Evolutionary conservation across 2,113 vertebrate species (phyloP), one percentile per base, ranked within the genome.

Genomic region (Oxygymnocypris stewartii): DNA sequence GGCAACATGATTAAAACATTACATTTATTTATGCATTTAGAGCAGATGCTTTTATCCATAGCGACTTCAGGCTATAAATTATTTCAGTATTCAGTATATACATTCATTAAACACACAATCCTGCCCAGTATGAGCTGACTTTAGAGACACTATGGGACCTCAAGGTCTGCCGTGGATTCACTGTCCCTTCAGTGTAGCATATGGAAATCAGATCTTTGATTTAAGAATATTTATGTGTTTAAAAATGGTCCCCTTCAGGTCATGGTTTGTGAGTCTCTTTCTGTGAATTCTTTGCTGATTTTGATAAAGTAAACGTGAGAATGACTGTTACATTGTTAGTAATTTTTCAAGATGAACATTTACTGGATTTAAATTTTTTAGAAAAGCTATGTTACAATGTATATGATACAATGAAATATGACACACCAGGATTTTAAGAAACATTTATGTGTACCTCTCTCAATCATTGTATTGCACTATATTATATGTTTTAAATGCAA

Each of bases 1-100:
- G 65, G 37, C 67, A 57, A 84, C 82, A 84, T 57, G 49, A 40
- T 74, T 84, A 28, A 84, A 84, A 84, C 20, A 57, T 57, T 42
- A 59, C 59, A 73, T 31, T 31, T 31, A 31, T 31, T 31, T 31
- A 31, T 31, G 28, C 28, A 31, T 31, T 31, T 31, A 31, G 28
- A 31, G 28, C 28, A 31, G 28, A 31, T 31, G 28, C 28, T 31
- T 31, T 31, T 31, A 31, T 31, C 28, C 28, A 31, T 31, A 31
- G 28, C 1, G 28, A 31, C 28, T 31, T 31, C 28, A 31, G 28
- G 28, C 28, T 31, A 31, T 31, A 31, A 1, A 31, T 31, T 31
- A 1, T 31, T 31, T 31, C 28, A 31, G 28, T 31, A 31, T 31
- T 31, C 28, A 31, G 28, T 31, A 31, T 31, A 31, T 31, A 31